phyloP scores from a whole-genome alignment of 2,797 vertebrate genomes.

The Diglossa cyanea region DNA sequence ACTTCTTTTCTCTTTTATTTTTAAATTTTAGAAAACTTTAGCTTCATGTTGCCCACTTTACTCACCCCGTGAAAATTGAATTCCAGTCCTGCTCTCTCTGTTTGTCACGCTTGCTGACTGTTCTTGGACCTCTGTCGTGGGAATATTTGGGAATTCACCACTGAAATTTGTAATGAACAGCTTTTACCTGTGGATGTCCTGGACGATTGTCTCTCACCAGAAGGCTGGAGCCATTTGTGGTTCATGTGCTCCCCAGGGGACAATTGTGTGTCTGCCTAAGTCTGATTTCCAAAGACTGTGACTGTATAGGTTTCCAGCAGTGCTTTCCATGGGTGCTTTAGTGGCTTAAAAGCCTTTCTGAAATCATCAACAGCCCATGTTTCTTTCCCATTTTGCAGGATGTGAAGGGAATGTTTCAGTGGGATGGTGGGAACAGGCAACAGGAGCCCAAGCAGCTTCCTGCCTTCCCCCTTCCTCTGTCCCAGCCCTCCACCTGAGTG shows the following conservation, averaged over 20 bases:
- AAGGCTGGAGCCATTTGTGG: constrained; percentile 15
- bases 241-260: not conserved
- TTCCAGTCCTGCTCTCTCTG: not conserved
- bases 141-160: not conserved
- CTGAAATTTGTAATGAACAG: not conserved
- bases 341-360: not conserved
- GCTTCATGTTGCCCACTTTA: not conserved
- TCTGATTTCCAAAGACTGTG: not conserved
- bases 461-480: not conserved
- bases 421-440: accelerated
- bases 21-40: not conserved
- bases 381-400: accelerated
- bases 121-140: not conserved
- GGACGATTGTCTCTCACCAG: not conserved
- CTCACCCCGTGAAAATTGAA: not conserved
- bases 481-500: not conserved
- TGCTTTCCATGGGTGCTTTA: accelerated
- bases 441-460: not conserved
- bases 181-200: not conserved
- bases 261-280: not conserved
- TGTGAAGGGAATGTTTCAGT: not conserved
- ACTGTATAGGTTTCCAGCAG: not conserved
- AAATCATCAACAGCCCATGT: accelerated
- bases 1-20: not conserved
- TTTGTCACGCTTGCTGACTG: not conserved